A percentile compares a stretch with the other conserved stretches of the same genome.
These are phyloP conservation scores for Bradypus variegatus DNA, from an alignment of 2,797 vertebrate species.

Conservation along the genomic window DNA sequence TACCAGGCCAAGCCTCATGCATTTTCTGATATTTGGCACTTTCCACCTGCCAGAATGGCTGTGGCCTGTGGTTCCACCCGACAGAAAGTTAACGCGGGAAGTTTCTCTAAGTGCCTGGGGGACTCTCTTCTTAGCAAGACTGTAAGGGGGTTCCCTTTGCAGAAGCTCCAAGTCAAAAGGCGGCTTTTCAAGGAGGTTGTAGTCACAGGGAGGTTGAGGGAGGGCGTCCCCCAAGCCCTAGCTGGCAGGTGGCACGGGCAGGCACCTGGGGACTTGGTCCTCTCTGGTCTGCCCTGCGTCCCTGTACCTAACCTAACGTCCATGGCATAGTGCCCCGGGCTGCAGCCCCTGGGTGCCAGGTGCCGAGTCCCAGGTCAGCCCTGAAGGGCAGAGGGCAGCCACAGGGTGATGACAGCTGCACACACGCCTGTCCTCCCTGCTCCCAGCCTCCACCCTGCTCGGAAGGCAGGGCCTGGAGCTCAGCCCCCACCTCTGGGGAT, in stretches of 20 bases:
- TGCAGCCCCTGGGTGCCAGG: not conserved
- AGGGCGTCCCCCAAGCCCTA: not conserved
- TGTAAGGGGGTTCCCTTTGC: not conserved
- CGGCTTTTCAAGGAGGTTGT: not conserved
- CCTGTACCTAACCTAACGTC: accelerated
- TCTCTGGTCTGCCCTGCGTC: not conserved
- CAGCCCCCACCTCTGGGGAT: not conserved
- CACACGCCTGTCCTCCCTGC: no score
- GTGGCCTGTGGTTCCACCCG: not conserved
- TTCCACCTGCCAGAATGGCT: not conserved
- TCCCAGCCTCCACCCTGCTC: accelerated
- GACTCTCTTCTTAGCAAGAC: not conserved
- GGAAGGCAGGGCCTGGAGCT: not conserved
- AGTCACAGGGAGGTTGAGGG: not conserved
- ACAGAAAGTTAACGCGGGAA: not conserved
- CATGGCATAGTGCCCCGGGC: accelerated
- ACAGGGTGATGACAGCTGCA: no score
- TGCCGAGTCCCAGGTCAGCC: not conserved
- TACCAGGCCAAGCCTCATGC: not conserved
- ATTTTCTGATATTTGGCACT: not conserved
- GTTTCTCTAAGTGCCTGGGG: not conserved
- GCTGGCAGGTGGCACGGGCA: not conserved
- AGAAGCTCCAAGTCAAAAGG: not conserved
- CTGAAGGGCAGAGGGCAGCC: not conserved
- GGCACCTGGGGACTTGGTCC: not conserved